Percentiles rank a stretch among this genome's conserved stretches.
Conservation (phyloP, 2,797 vertebrate genomes). For the Siniperca undulata region DNA sequence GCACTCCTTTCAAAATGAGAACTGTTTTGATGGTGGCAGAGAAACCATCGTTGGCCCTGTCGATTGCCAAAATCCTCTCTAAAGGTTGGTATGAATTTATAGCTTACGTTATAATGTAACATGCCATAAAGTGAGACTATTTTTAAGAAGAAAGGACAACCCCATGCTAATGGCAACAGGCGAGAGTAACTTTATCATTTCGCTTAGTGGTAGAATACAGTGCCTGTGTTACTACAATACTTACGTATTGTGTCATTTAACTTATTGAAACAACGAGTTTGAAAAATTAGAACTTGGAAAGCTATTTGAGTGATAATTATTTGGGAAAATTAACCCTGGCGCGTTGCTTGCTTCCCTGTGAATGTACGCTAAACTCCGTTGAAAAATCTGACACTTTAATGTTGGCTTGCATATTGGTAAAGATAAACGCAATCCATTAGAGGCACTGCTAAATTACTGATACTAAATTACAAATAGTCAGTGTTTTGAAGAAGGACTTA, state of each 20-base stretch:
- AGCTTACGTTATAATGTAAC: background rate
- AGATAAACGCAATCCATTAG: background rate
- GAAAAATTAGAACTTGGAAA: background rate
- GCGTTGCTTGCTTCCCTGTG: background rate
- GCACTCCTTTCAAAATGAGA: slow-evolving; percentile 85
- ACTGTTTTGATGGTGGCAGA: slow-evolving; percentile 96
- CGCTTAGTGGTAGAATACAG: background rate
- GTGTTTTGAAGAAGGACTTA: background rate
- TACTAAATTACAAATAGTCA: background rate
- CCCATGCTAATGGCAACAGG: background rate
- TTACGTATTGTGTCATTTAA: background rate
- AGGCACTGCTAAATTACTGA: background rate
- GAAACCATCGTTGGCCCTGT: slow-evolving; percentile 96
- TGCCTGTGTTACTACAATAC: background rate
- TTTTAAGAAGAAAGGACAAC: too few species aligned
- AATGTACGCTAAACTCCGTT: background rate
- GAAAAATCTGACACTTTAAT: background rate
- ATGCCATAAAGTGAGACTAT: background rate
- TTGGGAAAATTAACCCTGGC: background rate
- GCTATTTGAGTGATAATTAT: background rate
- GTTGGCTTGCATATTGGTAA: background rate
- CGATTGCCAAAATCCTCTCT: slow-evolving; percentile 96
- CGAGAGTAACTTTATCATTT: too few species aligned
- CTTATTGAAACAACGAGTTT: background rate
- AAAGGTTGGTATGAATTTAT: slow-evolving; percentile 86